Conservation (phyloP, 2,113 vertebrate species). For the Sardina pilchardus region DNA sequence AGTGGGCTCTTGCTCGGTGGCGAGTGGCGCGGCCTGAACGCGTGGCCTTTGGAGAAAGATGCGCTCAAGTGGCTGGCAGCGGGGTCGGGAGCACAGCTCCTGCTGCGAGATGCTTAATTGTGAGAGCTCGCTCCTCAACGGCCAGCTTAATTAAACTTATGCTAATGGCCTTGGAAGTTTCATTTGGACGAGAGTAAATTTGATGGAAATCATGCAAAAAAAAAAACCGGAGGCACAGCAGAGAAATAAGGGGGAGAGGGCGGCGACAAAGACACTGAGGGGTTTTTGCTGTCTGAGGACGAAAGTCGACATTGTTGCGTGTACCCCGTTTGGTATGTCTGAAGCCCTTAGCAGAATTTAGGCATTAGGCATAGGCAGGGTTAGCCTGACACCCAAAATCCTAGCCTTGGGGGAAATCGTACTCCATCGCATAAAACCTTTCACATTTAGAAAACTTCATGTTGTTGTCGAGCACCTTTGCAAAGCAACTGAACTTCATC, state of each 20-base stretch:
- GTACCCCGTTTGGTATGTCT: neutral
- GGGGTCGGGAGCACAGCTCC: neutral
- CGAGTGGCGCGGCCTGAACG: neutral
- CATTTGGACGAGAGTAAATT: neutral
- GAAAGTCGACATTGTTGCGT: neutral
- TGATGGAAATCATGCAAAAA: neutral
- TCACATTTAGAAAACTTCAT: neutral
- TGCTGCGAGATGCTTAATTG: neutral
- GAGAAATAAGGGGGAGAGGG: neutral
- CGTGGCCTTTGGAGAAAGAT: neutral
- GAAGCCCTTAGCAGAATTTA: neutral
- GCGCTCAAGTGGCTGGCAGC: neutral
- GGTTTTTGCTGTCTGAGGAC: neutral
- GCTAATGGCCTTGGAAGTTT: conserved; percentile 8
- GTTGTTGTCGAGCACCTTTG: too few species aligned
- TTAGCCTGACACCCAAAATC: neutral
- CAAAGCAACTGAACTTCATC: too few species aligned
- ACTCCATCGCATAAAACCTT: neutral
- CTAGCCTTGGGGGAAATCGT: neutral
- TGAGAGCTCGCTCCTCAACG: neutral
- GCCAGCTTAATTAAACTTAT: conserved; percentile 4
- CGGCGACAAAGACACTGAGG: neutral
- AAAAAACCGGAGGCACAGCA: neutral
- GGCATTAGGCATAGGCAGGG: neutral
- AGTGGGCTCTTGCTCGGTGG: neutral